phyloP scores from a whole-genome alignment of 2,113 vertebrate genomes.

The Xiphophorus hellerii region DNA sequence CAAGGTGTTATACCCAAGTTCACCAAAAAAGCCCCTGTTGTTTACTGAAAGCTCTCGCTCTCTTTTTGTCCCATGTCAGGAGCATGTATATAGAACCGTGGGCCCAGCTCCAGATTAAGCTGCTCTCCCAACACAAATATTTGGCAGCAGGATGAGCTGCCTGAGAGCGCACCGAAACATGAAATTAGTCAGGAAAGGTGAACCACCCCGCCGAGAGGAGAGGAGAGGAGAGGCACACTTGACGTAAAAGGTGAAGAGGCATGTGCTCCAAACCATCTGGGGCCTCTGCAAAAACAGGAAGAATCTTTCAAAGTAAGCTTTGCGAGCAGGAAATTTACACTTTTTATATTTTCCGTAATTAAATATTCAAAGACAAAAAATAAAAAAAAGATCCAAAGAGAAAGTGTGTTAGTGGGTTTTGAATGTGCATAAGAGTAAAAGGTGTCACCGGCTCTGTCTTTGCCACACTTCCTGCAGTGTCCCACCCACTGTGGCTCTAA shows the following conservation, averaged over 20 bases:
- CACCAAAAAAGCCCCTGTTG: background rate
- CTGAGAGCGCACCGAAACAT: conserved; percentile 80
- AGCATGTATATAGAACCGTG: conserved; percentile 31
- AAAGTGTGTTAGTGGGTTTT: conserved; percentile 19
- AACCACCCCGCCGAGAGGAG: conserved; percentile 31
- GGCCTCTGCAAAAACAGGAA: conserved; percentile 1
- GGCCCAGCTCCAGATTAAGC: conserved; percentile 70
- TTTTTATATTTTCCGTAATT: conserved; percentile 40
- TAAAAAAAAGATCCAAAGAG: no score
- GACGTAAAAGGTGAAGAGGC: conserved; percentile 8
- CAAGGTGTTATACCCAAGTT: no score
- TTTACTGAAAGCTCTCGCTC: background rate
- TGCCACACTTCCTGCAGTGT: conserved; percentile 56
- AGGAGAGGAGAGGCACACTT: conserved; percentile 17
- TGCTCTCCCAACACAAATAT: conserved; percentile 78
- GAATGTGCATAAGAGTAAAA: conserved; percentile 20
- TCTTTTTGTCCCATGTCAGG: background rate
- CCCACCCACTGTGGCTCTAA: conserved; percentile 84
- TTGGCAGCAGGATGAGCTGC: conserved; percentile 78
- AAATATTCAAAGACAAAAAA: conserved; percentile 7
- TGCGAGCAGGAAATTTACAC: conserved; percentile 35
- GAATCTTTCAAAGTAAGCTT: conserved; percentile 15
- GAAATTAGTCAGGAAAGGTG: conserved; percentile 78
- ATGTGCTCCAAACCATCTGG: background rate
- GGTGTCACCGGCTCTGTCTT: conserved; percentile 61